Percentiles rank a stretch among this genome's conserved stretches.
phyloP scores from a whole-genome alignment of 2,888 invertebrate species.

The Cephus rjabovi region DNA sequence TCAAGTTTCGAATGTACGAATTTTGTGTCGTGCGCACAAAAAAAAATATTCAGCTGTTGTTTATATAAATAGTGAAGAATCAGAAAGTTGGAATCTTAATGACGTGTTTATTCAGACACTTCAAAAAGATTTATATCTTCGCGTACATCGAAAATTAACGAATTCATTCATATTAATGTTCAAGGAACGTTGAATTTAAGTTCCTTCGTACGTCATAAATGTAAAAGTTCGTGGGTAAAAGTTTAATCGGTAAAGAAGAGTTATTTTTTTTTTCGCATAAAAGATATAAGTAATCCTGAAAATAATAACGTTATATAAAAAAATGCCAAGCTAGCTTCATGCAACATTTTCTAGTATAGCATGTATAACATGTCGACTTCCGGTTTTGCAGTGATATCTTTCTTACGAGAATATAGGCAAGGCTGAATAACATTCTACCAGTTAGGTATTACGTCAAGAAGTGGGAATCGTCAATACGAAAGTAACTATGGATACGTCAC shows the following conservation, averaged over 20 bases:
- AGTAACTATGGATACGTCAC: slow-evolving; percentile 55
- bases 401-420: not conserved
- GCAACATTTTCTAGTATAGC: not conserved
- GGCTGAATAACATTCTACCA: not conserved
- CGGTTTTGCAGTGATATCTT: not conserved
- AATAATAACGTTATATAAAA: not conserved
- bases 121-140: not conserved
- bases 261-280: not conserved
- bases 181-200: not conserved
- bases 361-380: not conserved
- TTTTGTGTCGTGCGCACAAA: not conserved
- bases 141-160: not conserved
- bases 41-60: not conserved
- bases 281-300: not conserved
- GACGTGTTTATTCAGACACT: not conserved
- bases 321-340: not conserved
- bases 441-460: not conserved
- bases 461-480: not conserved
- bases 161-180: not conserved
- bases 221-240: not conserved
- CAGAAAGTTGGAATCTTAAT: not conserved
- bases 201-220: not conserved
- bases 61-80: not conserved
- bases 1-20: not conserved
- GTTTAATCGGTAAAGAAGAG: not conserved